These are phyloP conservation scores for Andricus curvator DNA, from an alignment of 2,888 invertebrate species.

Conservation along the genomic window DNA sequence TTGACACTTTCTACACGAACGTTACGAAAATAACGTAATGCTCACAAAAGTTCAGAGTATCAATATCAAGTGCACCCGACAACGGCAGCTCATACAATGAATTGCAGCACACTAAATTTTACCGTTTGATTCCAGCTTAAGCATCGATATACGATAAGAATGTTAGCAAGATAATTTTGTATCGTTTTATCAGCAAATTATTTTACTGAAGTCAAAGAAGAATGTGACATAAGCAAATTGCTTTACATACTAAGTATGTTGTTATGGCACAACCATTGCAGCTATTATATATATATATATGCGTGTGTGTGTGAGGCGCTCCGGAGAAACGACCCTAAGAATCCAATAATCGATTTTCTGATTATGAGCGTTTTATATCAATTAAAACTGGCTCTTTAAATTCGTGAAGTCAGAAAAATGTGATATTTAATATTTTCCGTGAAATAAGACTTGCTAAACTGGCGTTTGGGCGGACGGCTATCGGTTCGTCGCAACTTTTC, in stretches of 20 bases:
- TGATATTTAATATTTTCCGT: too few species aligned
- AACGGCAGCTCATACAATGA: slow-evolving; percentile 16
- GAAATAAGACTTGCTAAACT: too few species aligned
- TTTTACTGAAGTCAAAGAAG: slow-evolving; percentile 21
- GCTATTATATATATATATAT: not conserved
- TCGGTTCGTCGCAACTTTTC: too few species aligned
- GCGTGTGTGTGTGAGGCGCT: too few species aligned
- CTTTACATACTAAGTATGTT: not conserved
- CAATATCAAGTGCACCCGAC: not conserved
- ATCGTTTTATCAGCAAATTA: slow-evolving; percentile 18
- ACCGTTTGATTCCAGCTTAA: slow-evolving; percentile 1
- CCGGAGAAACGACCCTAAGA: too few species aligned
- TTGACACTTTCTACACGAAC: not conserved
- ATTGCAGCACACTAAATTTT: slow-evolving; percentile 13
- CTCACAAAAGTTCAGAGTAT: not conserved
- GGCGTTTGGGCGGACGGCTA: too few species aligned
- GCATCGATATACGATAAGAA: slow-evolving; percentile 18
- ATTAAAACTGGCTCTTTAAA: too few species aligned
- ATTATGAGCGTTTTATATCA: too few species aligned
- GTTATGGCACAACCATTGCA: not conserved
- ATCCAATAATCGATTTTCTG: too few species aligned
- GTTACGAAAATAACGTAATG: not conserved
- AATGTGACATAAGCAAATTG: slow-evolving; percentile 16
- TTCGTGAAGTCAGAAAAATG: too few species aligned
- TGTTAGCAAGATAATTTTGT: slow-evolving; percentile 18